A percentile compares a stretch with the other conserved stretches of the same genome.
phyloP scores from a whole-genome alignment of 1,140 invertebrate species.

The Aphidius gifuensis region DNA sequence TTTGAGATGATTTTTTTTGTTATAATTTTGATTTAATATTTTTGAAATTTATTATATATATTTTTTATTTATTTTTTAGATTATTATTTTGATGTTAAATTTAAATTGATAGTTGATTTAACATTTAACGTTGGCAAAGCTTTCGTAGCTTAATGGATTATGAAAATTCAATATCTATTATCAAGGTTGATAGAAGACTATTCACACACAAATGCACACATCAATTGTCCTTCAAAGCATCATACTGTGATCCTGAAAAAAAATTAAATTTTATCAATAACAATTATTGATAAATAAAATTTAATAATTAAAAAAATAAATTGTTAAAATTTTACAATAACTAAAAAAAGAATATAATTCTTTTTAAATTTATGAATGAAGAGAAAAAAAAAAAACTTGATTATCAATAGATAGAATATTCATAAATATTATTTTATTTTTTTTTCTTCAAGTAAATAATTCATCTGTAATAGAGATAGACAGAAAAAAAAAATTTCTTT shows the following conservation, averaged over 20 bases:
- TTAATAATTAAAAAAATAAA: too few species aligned
- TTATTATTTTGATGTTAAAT: too few species aligned
- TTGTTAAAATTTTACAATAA: neutral
- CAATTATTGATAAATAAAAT: neutral
- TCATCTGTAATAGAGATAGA: too few species aligned
- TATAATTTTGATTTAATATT: too few species aligned
- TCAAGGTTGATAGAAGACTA: neutral
- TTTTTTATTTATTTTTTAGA: too few species aligned
- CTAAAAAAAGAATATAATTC: neutral
- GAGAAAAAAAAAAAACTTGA: too few species aligned
- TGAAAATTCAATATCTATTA: constrained; percentile 9
- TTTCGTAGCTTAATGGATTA: neutral
- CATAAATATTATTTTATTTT: neutral
- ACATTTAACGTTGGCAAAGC: neutral
- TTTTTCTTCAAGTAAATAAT: neutral
- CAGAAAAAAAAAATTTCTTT: too few species aligned
- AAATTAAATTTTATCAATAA: constrained; percentile 11
- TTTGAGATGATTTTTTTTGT: too few species aligned
- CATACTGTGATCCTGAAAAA: constrained; percentile 18
- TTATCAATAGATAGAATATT: neutral
- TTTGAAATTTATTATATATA: too few species aligned
- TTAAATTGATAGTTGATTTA: too few species aligned
- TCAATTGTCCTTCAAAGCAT: constrained; percentile 9
- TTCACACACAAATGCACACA: constrained; percentile 7
- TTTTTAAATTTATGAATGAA: neutral